Percentiles rank a stretch among this genome's conserved stretches.
Evolutionary conservation across 30 jellyfish, hydroid and myxozoan genomes (phyloP).

Genomic region (Rhopilema esculentum): DNA sequence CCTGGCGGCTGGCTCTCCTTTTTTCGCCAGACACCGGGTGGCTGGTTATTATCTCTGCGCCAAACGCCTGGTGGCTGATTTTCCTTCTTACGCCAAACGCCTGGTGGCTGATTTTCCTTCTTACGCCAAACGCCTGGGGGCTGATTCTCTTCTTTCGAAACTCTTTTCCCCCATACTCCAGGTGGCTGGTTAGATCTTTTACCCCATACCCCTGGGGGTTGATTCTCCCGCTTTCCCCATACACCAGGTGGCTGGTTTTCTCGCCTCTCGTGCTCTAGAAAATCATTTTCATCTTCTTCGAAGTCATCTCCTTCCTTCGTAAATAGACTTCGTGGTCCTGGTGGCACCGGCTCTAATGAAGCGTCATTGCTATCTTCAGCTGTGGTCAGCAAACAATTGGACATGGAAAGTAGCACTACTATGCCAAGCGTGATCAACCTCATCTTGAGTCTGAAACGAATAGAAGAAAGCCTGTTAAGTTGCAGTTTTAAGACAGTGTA

Average conservation of each 20-base stretch:
- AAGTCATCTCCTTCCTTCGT: not conserved
- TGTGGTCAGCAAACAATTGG: not conserved
- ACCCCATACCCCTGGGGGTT: conserved; percentile 43
- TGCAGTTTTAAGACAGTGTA: not conserved
- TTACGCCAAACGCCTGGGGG: conserved; percentile 51
- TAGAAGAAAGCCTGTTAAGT: not conserved
- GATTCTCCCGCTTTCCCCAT: conserved; percentile 17
- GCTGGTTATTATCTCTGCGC: conserved; percentile 47
- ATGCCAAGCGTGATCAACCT: conserved; percentile 13
- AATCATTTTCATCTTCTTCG: not conserved
- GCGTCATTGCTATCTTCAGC: not conserved
- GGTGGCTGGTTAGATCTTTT: conserved; percentile 24
- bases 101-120: conserved; percentile 29
- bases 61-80: conserved; percentile 57
- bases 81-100: conserved; percentile 29
- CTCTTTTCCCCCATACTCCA: conserved; percentile 38
- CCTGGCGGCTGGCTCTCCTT: conserved; percentile 67
- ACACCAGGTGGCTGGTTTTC: conserved; percentile 15
- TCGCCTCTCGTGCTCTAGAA: not conserved
- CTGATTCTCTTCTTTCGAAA: not conserved
- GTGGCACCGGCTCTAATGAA: not conserved
- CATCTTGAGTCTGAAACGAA: conserved; percentile 5
- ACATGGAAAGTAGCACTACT: not conserved
- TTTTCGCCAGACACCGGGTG: conserved; percentile 60
- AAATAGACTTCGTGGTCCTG: not conserved